phyloP scores from a whole-genome alignment of 2,797 vertebrate species.

The Myotis findleyi region DNA sequence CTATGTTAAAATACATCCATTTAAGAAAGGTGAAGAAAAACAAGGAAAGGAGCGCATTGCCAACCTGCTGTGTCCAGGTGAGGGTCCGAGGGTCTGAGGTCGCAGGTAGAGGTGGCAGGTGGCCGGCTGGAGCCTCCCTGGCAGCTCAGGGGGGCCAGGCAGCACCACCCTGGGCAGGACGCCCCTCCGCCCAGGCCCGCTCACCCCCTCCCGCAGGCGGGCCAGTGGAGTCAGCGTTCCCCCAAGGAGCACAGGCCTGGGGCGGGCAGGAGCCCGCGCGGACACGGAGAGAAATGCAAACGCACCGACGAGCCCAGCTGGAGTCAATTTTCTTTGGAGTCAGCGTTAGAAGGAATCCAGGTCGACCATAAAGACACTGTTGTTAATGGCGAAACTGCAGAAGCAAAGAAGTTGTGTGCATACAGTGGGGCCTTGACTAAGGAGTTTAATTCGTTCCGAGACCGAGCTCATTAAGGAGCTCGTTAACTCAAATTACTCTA shows the following conservation, averaged over 20 bases:
- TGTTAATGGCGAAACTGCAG: not conserved
- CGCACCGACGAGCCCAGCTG: fast-evolving
- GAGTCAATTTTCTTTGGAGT: not conserved
- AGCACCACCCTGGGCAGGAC: too few relatives aligned
- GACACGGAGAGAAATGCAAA: not conserved
- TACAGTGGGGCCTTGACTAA: too few relatives aligned
- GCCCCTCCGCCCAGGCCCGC: not conserved
- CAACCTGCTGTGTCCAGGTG: not conserved
- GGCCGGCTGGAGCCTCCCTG: not conserved
- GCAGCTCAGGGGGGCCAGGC: not conserved
- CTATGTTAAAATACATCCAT: not conserved
- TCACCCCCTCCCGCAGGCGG: too few relatives aligned
- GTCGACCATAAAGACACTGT: fast-evolving
- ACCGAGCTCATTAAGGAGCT: too few relatives aligned
- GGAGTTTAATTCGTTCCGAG: too few relatives aligned
- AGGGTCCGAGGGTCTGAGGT: not conserved
- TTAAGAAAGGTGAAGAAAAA: not conserved
- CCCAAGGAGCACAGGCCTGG: fast-evolving
- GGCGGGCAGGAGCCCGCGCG: not conserved
- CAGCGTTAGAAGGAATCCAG: fast-evolving
- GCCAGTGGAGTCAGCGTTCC: too few relatives aligned
- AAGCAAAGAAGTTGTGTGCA: too few relatives aligned
- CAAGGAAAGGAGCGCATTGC: too few relatives aligned
- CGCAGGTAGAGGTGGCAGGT: not conserved
- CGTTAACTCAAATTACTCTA: too few relatives aligned